These are phyloP conservation scores for Tenodera sinensis DNA, from an alignment of 2,888 invertebrate species.

Conservation along the genomic window DNA sequence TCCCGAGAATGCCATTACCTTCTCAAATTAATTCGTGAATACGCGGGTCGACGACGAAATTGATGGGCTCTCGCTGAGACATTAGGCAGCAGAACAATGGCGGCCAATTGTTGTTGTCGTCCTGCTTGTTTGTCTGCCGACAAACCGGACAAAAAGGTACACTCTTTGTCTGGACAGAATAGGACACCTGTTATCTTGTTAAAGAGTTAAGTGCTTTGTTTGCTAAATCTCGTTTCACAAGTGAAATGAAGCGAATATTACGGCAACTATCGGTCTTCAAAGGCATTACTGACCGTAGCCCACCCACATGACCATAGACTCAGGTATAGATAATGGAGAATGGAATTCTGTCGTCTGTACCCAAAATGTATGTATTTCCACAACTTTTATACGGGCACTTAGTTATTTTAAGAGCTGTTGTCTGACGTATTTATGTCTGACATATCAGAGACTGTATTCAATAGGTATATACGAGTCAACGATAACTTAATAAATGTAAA, in stretches of 20 bases:
- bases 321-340: not conserved
- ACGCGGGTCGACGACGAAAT: slow-evolving; percentile 3
- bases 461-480: too few relatives aligned
- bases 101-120: not conserved
- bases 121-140: not conserved
- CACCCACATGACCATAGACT: not conserved
- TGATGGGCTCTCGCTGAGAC: not conserved
- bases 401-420: too few relatives aligned
- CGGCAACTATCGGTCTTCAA: not conserved
- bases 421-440: too few relatives aligned
- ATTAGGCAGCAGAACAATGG: not conserved
- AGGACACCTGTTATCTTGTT: not conserved
- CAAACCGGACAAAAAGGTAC: not conserved
- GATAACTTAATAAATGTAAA: too few relatives aligned
- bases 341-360: not conserved
- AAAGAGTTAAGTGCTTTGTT: not conserved
- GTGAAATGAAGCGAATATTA: not conserved
- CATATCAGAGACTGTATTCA: too few relatives aligned
- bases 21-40: slow-evolving; percentile 28
- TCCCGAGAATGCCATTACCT: slow-evolving; percentile 24
- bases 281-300: not conserved
- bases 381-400: too few relatives aligned
- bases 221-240: not conserved
- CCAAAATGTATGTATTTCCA: not conserved
- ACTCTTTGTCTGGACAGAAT: not conserved